These are phyloP conservation scores for Callorhinus ursinus DNA, from an alignment of 2,113 vertebrate genomes.

Conservation along the genomic window DNA sequence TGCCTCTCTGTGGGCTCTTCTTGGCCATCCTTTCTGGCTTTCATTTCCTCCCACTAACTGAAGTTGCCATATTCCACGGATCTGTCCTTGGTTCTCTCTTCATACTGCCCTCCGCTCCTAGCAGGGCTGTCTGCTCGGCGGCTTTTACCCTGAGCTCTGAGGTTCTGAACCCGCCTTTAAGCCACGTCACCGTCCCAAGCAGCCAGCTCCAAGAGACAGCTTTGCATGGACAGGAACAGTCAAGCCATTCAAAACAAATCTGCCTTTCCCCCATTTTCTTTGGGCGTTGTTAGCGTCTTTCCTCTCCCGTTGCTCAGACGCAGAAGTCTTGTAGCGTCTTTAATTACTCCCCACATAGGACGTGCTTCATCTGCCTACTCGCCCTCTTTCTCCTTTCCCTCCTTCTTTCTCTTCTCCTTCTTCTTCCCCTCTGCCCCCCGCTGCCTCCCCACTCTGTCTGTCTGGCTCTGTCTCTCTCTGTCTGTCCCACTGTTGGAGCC, in stretches of 20 bases:
- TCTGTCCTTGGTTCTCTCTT: background rate
- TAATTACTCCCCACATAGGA: rapidly evolving
- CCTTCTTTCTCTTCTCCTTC: too few relatives aligned
- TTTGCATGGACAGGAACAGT: rapidly evolving
- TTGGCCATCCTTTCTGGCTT: background rate
- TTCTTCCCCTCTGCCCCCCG: too few relatives aligned
- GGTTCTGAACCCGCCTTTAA: background rate
- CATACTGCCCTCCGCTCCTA: background rate
- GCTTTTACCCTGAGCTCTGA: rapidly evolving
- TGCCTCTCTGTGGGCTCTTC: background rate
- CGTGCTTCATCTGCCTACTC: background rate
- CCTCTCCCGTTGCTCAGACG: background rate
- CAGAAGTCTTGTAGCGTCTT: background rate
- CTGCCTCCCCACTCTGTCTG: rapidly evolving
- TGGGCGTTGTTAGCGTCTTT: rapidly evolving
- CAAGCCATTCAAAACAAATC: background rate
- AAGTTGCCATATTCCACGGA: background rate
- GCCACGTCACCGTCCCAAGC: background rate
- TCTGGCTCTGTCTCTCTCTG: too few relatives aligned
- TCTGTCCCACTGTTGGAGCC: rapidly evolving
- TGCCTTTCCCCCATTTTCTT: background rate
- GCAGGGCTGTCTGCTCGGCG: rapidly evolving
- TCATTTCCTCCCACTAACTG: background rate
- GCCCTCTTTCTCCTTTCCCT: too few relatives aligned
- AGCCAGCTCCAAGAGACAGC: background rate